phyloP scores from a whole-genome alignment of 2,113 vertebrate genomes.

The Oxyruncus cristatus region DNA sequence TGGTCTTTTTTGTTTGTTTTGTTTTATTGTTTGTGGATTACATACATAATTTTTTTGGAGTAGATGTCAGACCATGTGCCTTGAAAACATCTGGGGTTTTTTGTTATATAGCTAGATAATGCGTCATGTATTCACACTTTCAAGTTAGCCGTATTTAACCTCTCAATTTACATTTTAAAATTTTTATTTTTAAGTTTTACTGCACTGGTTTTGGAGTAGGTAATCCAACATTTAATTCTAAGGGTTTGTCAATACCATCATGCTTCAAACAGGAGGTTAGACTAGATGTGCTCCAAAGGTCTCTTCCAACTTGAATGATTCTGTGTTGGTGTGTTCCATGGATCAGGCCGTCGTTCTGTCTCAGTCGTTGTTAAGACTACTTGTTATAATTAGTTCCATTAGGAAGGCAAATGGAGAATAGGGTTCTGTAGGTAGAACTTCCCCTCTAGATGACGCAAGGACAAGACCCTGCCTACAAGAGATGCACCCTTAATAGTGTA shows the following conservation, averaged over 20 bases:
- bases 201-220: background rate
- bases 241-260: background rate
- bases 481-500: background rate
- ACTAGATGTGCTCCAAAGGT: background rate
- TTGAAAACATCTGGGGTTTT: background rate
- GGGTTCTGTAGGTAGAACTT: background rate
- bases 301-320: background rate
- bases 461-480: background rate
- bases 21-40: background rate
- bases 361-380: background rate
- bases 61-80: background rate
- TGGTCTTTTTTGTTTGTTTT: background rate
- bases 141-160: background rate
- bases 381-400: background rate
- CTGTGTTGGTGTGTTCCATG: background rate
- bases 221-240: background rate
- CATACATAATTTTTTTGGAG: background rate
- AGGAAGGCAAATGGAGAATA: background rate
- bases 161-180: background rate
- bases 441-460: background rate
- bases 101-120: background rate
- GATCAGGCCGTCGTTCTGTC: background rate
- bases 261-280: background rate
- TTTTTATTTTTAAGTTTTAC: background rate
- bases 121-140: background rate